phyloP scores from a whole-genome alignment of 2,888 invertebrate genomes.

The Mechanitis messenoides region DNA sequence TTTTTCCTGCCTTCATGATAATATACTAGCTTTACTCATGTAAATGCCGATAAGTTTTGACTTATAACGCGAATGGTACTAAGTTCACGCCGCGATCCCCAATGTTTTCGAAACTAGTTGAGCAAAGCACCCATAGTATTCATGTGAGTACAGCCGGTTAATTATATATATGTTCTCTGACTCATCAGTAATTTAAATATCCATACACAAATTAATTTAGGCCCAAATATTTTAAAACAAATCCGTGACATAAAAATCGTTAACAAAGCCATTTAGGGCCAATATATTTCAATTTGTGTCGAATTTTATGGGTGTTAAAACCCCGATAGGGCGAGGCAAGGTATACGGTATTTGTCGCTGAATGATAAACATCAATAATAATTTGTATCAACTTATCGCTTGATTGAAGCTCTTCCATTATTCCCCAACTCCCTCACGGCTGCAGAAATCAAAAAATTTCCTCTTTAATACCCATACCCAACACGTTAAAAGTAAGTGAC shows the following conservation, averaged over 20 bases:
- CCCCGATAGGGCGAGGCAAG: conserved; percentile 26
- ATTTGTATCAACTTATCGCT: conserved; percentile 31
- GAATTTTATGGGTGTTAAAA: conserved; percentile 32
- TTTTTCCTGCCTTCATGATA: too few species aligned
- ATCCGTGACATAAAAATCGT: background rate
- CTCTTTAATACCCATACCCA: background rate
- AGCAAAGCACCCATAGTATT: too few species aligned
- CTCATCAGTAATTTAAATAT: too few species aligned
- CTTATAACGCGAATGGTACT: too few species aligned
- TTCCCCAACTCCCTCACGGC: conserved; percentile 12
- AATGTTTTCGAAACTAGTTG: too few species aligned
- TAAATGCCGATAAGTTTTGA: too few species aligned
- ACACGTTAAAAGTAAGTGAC: conserved; percentile 5
- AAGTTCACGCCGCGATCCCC: too few species aligned
- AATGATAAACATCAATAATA: conserved; percentile 32
- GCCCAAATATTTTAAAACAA: background rate
- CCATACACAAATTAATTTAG: background rate
- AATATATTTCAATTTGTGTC: conserved; percentile 32
- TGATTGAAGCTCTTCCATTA: conserved; percentile 24
- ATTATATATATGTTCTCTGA: too few species aligned
- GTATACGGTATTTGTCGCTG: conserved; percentile 28
- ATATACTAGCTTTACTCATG: too few species aligned
- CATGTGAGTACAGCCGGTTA: too few species aligned
- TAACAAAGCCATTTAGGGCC: conserved; percentile 13
- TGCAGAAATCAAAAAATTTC: conserved; percentile 2